Evolutionary conservation across 2,113 vertebrate genomes (phyloP), one percentile per base, ranked within the genome.

Genomic region (Nestor notabilis): DNA sequence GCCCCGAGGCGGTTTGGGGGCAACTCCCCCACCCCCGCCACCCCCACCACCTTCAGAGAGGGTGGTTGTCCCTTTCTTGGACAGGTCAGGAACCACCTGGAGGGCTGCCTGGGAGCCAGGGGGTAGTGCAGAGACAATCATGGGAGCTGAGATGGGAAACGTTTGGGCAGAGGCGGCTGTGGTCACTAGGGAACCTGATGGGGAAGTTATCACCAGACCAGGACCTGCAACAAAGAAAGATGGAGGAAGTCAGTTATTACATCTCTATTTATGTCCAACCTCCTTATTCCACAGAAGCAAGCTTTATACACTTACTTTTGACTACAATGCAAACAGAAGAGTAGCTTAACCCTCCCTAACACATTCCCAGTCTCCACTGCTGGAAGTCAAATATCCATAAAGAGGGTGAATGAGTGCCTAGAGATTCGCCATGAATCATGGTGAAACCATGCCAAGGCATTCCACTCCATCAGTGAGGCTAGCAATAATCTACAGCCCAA

Each of bases 121-220:
- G 93, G 98, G 99, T 77, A 99, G 98, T 1, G 99, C 98, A 76
- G 99, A 99, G 95, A 99, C 99, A 94, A 99, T 99, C 99, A 99
- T 99, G 94, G 99, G 98, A 94, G 99, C 99, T 18, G 99, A 99
- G 94, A 99, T 99, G 90, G 99, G 99, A 83, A 99, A 99, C 76
- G 99, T 98, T 97, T 99, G 98, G 95, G 98, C 98, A 87, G 98
- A 98, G 41, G 98, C 92, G 64, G 99, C 98, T 98, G 99, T 99
- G 87, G 99, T 99, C 93, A 99, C 99, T 65, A 99, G 98, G 35
- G 99, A 99, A 96, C 99, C 99, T 96, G 99, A 99, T 12, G 99
- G 99, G 95, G 99, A 99, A 17, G 99, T 99, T 97, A 99, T 99
- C 93, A 99, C 99, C 95, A 99, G 98, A 97, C 99, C 99, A 18